phyloP scores from a whole-genome alignment of 2,113 vertebrate species.

The Chloropsis hardwickii region DNA sequence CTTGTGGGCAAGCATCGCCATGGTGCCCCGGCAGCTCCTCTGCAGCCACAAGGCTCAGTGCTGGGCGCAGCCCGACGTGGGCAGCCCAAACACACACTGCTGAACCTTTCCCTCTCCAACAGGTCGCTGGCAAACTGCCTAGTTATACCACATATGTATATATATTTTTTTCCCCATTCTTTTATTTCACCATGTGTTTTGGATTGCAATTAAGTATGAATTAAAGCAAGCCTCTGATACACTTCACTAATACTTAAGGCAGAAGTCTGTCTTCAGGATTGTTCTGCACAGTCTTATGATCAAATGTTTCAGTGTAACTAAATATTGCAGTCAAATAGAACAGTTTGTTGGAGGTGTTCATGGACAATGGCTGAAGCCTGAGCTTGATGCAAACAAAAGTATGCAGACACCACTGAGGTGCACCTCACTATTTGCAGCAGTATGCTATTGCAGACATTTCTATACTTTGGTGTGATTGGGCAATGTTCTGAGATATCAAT shows the following conservation, averaged over 20 bases:
- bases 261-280: not conserved
- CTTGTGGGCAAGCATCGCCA: not conserved
- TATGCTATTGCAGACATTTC: not conserved
- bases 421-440: not conserved
- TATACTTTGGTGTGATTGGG: not conserved
- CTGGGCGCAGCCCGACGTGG: not conserved
- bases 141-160: not conserved
- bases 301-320: not conserved
- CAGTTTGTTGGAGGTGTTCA: not conserved
- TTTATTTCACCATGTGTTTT: not conserved
- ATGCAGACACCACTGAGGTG: not conserved
- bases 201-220: not conserved
- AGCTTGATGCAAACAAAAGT: not conserved
- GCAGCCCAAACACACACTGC: not conserved
- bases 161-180: fast-evolving
- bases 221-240: not conserved
- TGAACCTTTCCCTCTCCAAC: not conserved
- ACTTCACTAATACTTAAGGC: not conserved
- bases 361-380: not conserved
- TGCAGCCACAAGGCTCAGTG: fast-evolving
- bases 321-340: not conserved
- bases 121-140: not conserved
- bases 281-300: not conserved
- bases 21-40: not conserved
- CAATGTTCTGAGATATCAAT: not conserved